A percentile compares a stretch with the other conserved stretches of the same genome.
These are phyloP conservation scores for Colinus virginianus DNA, from an alignment of 2,113 vertebrate species.

Conservation along the genomic window DNA sequence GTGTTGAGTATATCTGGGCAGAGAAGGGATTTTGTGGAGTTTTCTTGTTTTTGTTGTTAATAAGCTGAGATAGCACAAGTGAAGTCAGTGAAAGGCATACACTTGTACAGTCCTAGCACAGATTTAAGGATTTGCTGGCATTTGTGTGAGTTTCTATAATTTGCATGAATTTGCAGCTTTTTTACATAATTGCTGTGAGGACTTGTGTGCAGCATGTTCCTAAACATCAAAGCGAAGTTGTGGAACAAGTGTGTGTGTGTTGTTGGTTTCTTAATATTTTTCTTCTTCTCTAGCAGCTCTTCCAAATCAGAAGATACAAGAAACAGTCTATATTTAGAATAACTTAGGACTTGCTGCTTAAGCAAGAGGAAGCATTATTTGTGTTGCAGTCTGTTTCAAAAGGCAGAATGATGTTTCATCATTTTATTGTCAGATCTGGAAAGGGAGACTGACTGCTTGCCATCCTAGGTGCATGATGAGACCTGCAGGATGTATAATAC, in stretches of 20 bases:
- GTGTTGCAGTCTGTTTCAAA: constrained; percentile 56
- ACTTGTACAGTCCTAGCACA: background rate
- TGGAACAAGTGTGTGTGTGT: background rate
- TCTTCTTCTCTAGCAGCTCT: background rate
- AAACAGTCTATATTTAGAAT: constrained; percentile 65
- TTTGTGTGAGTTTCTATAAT: constrained; percentile 20
- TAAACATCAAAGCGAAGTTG: constrained; percentile 19
- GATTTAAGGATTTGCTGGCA: constrained; percentile 19
- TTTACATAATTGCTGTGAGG: background rate
- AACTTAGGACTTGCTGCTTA: constrained; percentile 31
- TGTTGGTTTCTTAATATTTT: background rate
- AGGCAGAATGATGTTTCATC: constrained; percentile 70
- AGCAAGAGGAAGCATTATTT: constrained; percentile 57
- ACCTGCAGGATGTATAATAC: constrained; percentile 76
- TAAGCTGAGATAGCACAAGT: background rate
- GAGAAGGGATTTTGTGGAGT: background rate
- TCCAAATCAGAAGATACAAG: constrained; percentile 42
- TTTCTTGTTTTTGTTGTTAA: background rate
- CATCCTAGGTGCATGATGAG: constrained; percentile 70
- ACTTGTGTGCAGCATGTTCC: background rate
- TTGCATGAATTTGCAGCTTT: constrained; percentile 38
- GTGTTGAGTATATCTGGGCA: background rate
- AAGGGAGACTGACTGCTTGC: constrained; percentile 63
- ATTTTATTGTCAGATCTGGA: constrained; percentile 77
- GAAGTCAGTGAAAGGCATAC: background rate